Conservation (phyloP, 2,888 invertebrate species). For the Sabatieria punctata region DNA sequence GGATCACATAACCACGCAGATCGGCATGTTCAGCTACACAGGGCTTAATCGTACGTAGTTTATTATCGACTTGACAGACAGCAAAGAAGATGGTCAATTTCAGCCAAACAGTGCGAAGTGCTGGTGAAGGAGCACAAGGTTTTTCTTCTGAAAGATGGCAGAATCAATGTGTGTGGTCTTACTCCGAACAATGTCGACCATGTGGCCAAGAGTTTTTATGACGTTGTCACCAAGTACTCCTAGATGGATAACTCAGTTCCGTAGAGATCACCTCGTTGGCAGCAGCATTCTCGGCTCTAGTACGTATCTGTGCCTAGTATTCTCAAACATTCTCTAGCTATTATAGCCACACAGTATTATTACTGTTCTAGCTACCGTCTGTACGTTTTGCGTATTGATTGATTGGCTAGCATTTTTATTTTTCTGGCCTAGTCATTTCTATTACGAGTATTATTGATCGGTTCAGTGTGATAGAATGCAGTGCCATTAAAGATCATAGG, state of each 20-base stretch:
- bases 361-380: too few relatives aligned
- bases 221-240: slow-evolving; percentile 13
- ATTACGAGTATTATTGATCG: too few relatives aligned
- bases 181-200: slow-evolving; percentile 75
- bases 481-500: too few relatives aligned
- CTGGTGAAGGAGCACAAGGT: slow-evolving; percentile 67
- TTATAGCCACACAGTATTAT: too few relatives aligned
- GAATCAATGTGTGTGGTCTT: slow-evolving; percentile 89
- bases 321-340: too few relatives aligned
- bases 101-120: slow-evolving; percentile 55
- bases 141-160: slow-evolving; percentile 74
- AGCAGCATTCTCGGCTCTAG: too few relatives aligned
- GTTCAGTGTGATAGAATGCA: too few relatives aligned
- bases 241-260: background rate
- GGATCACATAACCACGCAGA: slow-evolving; percentile 79
- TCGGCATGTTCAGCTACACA: slow-evolving; percentile 97
- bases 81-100: background rate
- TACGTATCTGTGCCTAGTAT: too few relatives aligned
- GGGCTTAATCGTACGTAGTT: slow-evolving; percentile 55
- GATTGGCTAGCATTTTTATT: too few relatives aligned
- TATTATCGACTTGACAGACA: background rate
- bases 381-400: too few relatives aligned
- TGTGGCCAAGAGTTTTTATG: slow-evolving; percentile 50
- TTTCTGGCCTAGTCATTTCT: too few relatives aligned
- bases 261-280: too few relatives aligned